Base-by-base conservation (phyloP, 2,797 vertebrate species). In the Acanthiza pusilla region DNA sequence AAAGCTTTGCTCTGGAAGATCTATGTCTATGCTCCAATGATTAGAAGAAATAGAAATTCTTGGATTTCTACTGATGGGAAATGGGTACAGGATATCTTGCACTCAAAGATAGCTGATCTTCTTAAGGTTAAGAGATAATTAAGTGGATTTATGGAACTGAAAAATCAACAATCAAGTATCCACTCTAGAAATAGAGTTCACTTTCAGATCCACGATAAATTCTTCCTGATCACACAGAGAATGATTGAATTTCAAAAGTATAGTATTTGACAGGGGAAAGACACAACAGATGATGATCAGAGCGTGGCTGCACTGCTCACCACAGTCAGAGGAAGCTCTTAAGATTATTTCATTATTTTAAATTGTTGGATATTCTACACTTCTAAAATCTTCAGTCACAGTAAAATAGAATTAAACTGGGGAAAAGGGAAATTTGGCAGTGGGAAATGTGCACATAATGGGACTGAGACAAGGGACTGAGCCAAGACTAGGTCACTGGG, bases 391-490 rank as follows among this genome's bases (percentile, higher is more conserved):
- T 47, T 54, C 36, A 22, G 13, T 54, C n/a, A 76, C 62, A 3
- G 13, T 55, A 57, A 53, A 23, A 55, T 3, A 63, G 16, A 81
- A 55, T 40, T 51, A 50, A 38, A 27, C 16, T 27, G 9, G 12
- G 5, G 11, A 14, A 58, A 81, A 47, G 40, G 13, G 21, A 79
- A 73, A 88, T 40, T n/a, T 45, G 5, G 5, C 27, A 25, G 14
- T 15, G 18, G 23, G 73, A 68, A 79, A 75, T 1, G 0, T 29
- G 6, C 7, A 58, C 43, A 54, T 57, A 66, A 47, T 26, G 17
- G 19, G 40, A 47, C 21, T 0, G 0, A 63, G 21, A 6, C 1
- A 54, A n/a, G n/a, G 7, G 17, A 51, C 50, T 15, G 77, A 74
- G 22, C 30, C 62, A 63, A 72, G n/a, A 36, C 8, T 38, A n/a